Conservation (phyloP, 2,888 invertebrate genomes). For the Epinotia demarniana region DNA sequence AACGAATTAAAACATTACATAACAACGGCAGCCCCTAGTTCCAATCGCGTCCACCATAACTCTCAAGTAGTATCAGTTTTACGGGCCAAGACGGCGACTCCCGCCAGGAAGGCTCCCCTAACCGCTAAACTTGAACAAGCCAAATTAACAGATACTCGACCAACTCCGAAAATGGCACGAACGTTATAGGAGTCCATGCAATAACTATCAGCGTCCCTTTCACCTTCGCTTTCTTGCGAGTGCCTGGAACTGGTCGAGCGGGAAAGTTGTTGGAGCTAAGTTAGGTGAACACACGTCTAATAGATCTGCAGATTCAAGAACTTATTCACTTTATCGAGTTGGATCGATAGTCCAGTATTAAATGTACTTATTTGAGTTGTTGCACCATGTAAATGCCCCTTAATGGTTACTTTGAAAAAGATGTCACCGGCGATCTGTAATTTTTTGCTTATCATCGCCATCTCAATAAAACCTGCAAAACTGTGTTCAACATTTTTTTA, state of each 20-base stretch:
- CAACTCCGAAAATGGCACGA: not conserved
- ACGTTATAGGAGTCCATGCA: conserved; percentile 1
- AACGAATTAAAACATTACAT: too few relatives aligned
- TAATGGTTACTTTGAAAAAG: not conserved
- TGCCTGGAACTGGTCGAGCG: conserved; percentile 3
- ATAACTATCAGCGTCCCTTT: not conserved
- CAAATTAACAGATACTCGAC: conserved; percentile 12
- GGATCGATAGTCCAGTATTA: not conserved
- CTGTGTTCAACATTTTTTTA: not conserved
- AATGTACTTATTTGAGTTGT: not conserved
- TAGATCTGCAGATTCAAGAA: not conserved
- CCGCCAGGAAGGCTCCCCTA: not conserved
- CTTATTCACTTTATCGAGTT: not conserved
- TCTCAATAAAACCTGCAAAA: not conserved
- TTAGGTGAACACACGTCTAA: not conserved
- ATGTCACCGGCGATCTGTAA: not conserved
- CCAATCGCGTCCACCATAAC: not conserved
- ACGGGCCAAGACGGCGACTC: not conserved
- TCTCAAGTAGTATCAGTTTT: not conserved
- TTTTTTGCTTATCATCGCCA: not conserved
- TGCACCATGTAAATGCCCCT: too few relatives aligned
- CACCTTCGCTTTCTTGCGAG: conserved; percentile 17
- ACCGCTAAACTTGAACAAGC: not conserved
- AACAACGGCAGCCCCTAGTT: not conserved
- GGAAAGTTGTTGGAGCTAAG: conserved; percentile 2